These are phyloP conservation scores for Sarotherodon lohbergeri DNA, from an alignment of 2,113 vertebrate species.

Conservation along the genomic window DNA sequence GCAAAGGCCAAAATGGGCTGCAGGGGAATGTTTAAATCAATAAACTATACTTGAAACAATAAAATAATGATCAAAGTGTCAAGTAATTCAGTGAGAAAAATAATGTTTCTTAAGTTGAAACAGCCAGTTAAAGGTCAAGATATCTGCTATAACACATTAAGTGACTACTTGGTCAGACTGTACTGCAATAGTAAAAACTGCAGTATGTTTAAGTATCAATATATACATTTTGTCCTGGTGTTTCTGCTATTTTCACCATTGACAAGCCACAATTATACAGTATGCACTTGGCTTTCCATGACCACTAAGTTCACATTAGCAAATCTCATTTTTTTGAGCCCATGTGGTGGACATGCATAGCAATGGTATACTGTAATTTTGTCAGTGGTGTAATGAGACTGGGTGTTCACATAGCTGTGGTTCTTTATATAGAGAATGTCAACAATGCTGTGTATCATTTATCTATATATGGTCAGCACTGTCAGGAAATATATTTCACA, in stretches of 20 bases:
- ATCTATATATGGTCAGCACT: neutral
- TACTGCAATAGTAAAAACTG: neutral
- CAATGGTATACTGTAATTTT: conserved; percentile 12
- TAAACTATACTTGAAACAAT: neutral
- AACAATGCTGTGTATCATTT: neutral
- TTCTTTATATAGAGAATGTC: neutral
- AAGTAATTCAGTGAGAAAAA: neutral
- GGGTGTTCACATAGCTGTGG: neutral
- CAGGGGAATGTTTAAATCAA: neutral
- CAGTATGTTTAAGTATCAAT: neutral
- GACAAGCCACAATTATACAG: conserved; percentile 23
- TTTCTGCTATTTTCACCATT: neutral
- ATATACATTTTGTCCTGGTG: neutral
- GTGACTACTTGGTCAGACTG: neutral
- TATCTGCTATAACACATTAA: neutral
- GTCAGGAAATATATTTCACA: neutral
- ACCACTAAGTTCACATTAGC: conserved; percentile 12
- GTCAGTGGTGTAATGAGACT: neutral
- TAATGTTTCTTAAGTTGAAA: neutral
- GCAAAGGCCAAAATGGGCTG: neutral
- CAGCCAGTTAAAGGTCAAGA: neutral
- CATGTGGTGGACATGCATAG: conserved; percentile 3
- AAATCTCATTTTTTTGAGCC: conserved; percentile 14
- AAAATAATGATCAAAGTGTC: conserved; percentile 1
- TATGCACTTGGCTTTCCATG: conserved; percentile 24